Percentiles rank a stretch among this genome's conserved stretches.
Evolutionary conservation across 1,140 invertebrate genomes (phyloP).

Genomic region (Leptopilina boulardi): DNA sequence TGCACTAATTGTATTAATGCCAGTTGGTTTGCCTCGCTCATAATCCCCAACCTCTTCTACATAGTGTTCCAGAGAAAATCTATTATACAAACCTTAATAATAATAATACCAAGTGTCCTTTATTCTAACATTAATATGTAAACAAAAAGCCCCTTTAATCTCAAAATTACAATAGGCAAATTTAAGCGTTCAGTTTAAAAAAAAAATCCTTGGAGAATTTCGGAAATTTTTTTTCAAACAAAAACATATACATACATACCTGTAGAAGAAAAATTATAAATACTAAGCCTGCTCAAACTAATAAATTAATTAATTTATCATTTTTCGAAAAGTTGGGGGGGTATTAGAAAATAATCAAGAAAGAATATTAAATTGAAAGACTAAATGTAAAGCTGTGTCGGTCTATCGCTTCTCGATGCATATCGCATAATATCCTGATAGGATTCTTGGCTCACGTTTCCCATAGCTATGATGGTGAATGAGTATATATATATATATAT

Average conservation of each 20-base stretch:
- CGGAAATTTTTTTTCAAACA: too few species aligned
- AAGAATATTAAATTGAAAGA: not conserved
- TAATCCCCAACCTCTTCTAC: constrained; percentile 60
- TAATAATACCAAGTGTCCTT: constrained; percentile 49
- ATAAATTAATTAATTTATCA: too few species aligned
- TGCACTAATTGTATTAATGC: constrained; percentile 75
- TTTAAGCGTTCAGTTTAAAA: not conserved
- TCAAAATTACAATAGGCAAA: constrained; percentile 44
- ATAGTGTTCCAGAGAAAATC: constrained; percentile 59
- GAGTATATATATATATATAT: constrained; percentile 56
- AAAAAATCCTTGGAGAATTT: not conserved
- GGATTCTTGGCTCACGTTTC: constrained; percentile 58
- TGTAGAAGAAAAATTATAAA: too few species aligned
- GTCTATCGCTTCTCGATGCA: constrained; percentile 69
- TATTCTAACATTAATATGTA: constrained; percentile 6
- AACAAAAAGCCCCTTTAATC: not conserved
- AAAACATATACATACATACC: too few species aligned
- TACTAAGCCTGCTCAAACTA: too few species aligned
- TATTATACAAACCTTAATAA: constrained; percentile 60
- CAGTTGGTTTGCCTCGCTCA: constrained; percentile 69
- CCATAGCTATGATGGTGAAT: constrained; percentile 45
- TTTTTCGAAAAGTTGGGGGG: too few species aligned
- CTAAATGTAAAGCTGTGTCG: constrained; percentile 59
- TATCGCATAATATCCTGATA: constrained; percentile 70
- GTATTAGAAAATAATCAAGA: not conserved